These are phyloP conservation scores for Climacteris rufus DNA, from an alignment of 2,113 vertebrate genomes.

Conservation along the genomic window DNA sequence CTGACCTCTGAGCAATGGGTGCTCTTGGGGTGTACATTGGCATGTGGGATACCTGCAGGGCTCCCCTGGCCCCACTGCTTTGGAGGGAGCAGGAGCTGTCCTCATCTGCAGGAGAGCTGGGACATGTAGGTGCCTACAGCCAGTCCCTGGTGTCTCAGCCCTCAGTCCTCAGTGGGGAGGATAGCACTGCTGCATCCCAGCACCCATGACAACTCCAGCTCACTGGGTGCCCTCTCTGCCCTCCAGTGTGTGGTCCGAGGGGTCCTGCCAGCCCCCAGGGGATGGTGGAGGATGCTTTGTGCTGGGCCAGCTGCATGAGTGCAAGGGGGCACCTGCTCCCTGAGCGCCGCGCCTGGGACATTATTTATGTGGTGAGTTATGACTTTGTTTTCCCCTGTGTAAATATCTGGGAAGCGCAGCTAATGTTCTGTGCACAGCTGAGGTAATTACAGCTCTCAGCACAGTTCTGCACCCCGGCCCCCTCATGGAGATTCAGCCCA, in stretches of 20 bases:
- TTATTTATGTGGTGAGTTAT: constrained; percentile 50
- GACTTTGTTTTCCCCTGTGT: constrained; percentile 53
- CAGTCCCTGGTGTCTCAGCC: neutral
- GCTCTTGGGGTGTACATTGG: neutral
- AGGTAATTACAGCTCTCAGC: constrained; percentile 13
- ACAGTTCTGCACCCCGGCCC: neutral
- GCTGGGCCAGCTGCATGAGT: neutral
- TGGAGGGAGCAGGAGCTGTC: neutral
- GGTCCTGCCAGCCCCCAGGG: neutral
- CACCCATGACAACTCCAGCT: neutral
- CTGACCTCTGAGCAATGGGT: fast-evolving
- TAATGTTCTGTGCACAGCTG: constrained; percentile 23
- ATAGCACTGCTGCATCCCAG: neutral
- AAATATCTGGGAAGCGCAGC: constrained; percentile 45
- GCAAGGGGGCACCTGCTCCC: fast-evolving
- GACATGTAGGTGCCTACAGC: neutral
- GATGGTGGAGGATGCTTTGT: neutral
- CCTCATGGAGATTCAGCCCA: neutral
- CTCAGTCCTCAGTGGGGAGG: neutral
- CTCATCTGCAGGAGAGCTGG: neutral
- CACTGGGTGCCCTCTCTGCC: neutral
- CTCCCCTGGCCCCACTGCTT: fast-evolving
- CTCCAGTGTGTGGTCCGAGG: fast-evolving
- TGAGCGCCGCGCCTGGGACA: fast-evolving
- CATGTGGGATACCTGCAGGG: neutral